Evolutionary conservation across 2,888 invertebrate genomes (phyloP), one percentile per base, ranked within the genome.

Genomic region (Eudemis profundana): DNA sequence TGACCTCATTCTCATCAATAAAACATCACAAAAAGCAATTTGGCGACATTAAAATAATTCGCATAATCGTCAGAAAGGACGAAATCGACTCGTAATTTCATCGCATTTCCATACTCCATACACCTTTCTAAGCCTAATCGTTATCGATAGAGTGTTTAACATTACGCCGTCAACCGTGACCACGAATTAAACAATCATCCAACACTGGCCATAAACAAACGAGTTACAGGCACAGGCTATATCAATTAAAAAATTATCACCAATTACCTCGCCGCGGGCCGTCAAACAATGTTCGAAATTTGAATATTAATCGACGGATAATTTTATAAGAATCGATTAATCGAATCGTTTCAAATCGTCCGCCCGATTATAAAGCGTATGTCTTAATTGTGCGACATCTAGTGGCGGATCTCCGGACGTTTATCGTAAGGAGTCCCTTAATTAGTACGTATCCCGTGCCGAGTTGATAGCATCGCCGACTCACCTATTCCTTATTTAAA

Each of bases 391-490:
- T 81, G 83, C 83, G 76, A 78, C 76, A 78, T 81, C 76, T 71
- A 73, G 72, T 70, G 66, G 68, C 73, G 74, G 75, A 72, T 76
- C 73, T 78, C 76, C 68, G 59, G 68, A 61, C 76, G 76, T 78
- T 79, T 79, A 79, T 81, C 77, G 76, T 72, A 74, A 74, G 73
- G 75, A 76, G 74, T 74, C 68, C 84, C 83, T 90, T 90, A 91
- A 90, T 90, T 90, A 90, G 89, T 90, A 86, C 83, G 85, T 86
- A 86, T 85, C 81, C 77, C 81, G 79, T 80, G 82, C 79, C 74
- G 81, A 77, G 74, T 77, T 79, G 90, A 90, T 90, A 83, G 77
- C 76, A 90, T 91, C 89, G 71, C 78, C 72, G 82, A 79, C 82
- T 85, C 88, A 87, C 87, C 86, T 83, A 82, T 84, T 83, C 85